Evolutionary conservation across 2,113 vertebrate genomes (phyloP).

Genomic region (Phrynosoma platyrhinos): DNA sequence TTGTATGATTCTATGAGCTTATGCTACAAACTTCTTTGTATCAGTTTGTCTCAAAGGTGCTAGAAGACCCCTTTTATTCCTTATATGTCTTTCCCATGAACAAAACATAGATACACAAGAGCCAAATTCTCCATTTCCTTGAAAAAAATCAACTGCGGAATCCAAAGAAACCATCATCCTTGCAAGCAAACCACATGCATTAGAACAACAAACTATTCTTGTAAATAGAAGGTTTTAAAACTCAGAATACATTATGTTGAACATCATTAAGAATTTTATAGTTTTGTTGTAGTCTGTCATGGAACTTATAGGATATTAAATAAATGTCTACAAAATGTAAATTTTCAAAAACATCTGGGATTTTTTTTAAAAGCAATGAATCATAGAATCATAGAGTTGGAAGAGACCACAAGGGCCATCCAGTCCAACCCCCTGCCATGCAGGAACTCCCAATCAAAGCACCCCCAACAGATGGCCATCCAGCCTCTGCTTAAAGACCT

Average conservation of each 20-base stretch:
- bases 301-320: too few species aligned
- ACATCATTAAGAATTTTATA: neutral
- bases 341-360: neutral
- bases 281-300: neutral
- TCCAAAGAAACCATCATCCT: neutral
- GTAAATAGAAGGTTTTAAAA: neutral
- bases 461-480: too few species aligned
- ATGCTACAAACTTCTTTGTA: too few species aligned
- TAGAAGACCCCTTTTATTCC: too few species aligned
- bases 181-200: neutral
- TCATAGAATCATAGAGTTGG: too few species aligned
- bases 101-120: neutral
- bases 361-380: neutral
- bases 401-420: too few species aligned
- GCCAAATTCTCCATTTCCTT: neutral
- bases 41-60: too few species aligned
- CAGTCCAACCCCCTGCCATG: too few species aligned
- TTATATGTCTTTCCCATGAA: neutral
- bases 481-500: too few species aligned
- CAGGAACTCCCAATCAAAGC: too few species aligned
- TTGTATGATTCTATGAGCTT: too few species aligned
- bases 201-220: neutral
- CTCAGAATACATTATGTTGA: neutral
- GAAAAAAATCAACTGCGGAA: neutral
- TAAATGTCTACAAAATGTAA: neutral